Percentiles rank a stretch among this genome's conserved stretches.
Conservation (phyloP, 2,113 vertebrate species). For the Seriola dumerili region DNA sequence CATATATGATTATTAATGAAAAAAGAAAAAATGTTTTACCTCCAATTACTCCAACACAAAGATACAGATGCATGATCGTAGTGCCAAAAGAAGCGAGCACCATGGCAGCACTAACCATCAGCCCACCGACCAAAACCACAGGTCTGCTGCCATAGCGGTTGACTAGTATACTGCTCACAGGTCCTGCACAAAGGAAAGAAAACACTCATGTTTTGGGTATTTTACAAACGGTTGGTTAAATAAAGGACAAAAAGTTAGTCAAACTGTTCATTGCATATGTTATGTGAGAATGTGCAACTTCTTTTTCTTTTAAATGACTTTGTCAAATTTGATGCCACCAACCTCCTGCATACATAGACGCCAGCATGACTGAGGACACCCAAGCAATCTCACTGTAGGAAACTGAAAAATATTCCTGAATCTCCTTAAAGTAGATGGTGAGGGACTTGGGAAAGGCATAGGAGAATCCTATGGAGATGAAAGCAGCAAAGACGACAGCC, state of each 20-base stretch:
- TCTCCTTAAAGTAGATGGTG: constrained; percentile 91
- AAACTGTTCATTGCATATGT: not conserved
- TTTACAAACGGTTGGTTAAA: not conserved
- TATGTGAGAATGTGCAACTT: not conserved
- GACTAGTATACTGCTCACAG: constrained; percentile 87
- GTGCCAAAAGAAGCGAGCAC: constrained; percentile 85
- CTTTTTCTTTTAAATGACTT: not conserved
- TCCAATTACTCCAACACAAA: constrained; percentile 88
- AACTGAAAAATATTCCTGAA: constrained; percentile 90
- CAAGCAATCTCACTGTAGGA: constrained; percentile 88
- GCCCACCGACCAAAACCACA: constrained; percentile 86
- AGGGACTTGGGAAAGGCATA: constrained; percentile 89
- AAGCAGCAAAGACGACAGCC: constrained; percentile 82
- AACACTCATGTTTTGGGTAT: not conserved
- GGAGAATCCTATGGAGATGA: constrained; percentile 88
- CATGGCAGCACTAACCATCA: constrained; percentile 85
- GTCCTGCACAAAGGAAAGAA: constrained; percentile 76
- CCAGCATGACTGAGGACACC: constrained; percentile 88
- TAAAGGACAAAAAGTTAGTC: not conserved
- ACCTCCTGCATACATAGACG: constrained; percentile 88
- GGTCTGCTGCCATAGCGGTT: constrained; percentile 88
- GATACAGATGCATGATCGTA: constrained; percentile 87
- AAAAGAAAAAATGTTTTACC: constrained; percentile 71
- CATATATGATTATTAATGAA: not conserved
- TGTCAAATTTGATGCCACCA: constrained; percentile 55